Base-by-base conservation (phyloP, 2,888 invertebrate species). In the Pasiphila rectangulata region DNA sequence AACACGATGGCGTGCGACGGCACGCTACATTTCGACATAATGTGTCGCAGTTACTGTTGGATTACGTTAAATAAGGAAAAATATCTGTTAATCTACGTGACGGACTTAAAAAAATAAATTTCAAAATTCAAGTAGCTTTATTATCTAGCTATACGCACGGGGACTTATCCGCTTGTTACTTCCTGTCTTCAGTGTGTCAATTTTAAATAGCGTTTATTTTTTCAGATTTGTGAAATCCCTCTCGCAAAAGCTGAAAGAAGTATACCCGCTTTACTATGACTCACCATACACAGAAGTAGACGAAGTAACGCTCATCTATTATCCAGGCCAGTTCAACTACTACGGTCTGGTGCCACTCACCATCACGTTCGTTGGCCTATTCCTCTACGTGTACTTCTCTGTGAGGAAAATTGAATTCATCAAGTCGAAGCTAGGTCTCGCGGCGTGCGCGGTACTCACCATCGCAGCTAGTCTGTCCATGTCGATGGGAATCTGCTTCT, bases 341-440 rank as follows among this genome's bases (percentile, higher is more conserved):
- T 92, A 92, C 66, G 96, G 96, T 70, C 92, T 96, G 46, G 91
- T 97, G 17, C 98, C 98, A 0, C 85, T 98, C 4, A 91, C 93
- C 13, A 92, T 96, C 50, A 94, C 97, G 1, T 98, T 98, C 69
- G 82, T 96, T 1, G 90, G 96, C 9, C 87, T 98, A 19, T 97
- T 98, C 72, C 87, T 97, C 15, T 99, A 98, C 72, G 94, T 98
- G 19, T 98, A 98, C 72, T 98, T 98, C 78, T 98, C 97, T 15
- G 95, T 98, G 21, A 91, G 97, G 59, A 99, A 99, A 89, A 97
- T 99, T 51, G 98, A 98, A 77, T 92, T 96, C 71, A 95, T 96
- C 24, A 94, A 95, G 68, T 96, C 96, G 0, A 97, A 97, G 81
- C 75, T 94, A 9, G 93, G 93, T 76, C 79, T 99, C 70, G 98